These are phyloP conservation scores for Druon quercuslanigerum DNA, from an alignment of 1,140 invertebrate genomes.

Conservation along the genomic window DNA sequence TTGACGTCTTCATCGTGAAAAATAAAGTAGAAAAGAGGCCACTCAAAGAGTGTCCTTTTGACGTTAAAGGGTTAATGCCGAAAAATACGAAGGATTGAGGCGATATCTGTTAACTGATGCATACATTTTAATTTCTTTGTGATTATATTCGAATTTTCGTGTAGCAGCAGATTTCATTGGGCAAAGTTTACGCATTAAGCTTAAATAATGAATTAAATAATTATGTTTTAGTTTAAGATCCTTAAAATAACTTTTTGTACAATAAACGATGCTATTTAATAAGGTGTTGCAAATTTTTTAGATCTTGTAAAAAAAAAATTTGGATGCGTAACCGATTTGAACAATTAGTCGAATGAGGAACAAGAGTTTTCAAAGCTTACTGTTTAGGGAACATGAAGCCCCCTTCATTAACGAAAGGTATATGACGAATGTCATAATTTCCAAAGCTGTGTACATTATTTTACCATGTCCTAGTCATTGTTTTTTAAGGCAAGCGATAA, in stretches of 20 bases:
- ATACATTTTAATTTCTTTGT: neutral
- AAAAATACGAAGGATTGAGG: neutral
- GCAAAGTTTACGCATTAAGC: neutral
- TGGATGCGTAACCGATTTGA: neutral
- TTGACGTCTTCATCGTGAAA: too few relatives aligned
- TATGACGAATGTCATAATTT: conserved; percentile 8
- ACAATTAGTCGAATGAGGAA: neutral
- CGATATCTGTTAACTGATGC: neutral
- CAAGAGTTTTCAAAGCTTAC: neutral
- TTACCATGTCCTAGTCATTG: neutral
- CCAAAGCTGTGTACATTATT: neutral
- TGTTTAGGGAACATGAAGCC: neutral
- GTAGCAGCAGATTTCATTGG: neutral
- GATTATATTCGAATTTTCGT: neutral
- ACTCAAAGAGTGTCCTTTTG: too few relatives aligned
- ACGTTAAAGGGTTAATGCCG: too few relatives aligned
- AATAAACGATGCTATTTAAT: neutral
- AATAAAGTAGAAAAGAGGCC: too few relatives aligned
- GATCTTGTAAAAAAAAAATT: neutral
- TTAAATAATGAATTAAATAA: neutral
- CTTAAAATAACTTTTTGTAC: neutral
- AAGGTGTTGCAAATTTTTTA: neutral
- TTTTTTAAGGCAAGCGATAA: too few relatives aligned
- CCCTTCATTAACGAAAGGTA: too few relatives aligned
- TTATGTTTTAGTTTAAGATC: neutral